phyloP scores from a whole-genome alignment of 37 sponge, comb jelly and placozoan genomes.

The Axinella damicornis region DNA sequence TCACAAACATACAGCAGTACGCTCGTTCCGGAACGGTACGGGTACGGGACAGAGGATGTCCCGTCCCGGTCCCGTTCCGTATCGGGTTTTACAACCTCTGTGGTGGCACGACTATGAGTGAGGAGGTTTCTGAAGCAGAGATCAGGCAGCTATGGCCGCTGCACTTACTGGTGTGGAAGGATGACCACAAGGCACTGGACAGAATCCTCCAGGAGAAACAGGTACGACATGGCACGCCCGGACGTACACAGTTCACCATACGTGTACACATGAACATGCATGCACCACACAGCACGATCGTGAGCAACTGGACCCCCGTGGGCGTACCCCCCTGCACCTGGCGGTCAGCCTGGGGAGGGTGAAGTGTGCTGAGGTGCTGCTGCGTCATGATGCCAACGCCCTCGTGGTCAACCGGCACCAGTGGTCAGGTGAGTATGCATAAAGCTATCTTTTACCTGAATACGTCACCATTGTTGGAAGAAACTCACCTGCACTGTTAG shows the following conservation, averaged over 20 bases:
- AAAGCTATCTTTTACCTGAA: too few species aligned
- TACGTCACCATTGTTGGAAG: too few species aligned
- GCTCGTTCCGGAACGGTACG: too few species aligned
- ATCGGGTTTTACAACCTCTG: too few species aligned
- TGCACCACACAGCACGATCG: slow-evolving; percentile 55
- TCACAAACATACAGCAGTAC: too few species aligned
- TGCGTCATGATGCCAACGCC: slow-evolving; percentile 76
- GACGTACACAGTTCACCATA: background rate
- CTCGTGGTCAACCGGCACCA: slow-evolving; percentile 82
- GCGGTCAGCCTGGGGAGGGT: slow-evolving; percentile 72
- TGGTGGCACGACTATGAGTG: background rate
- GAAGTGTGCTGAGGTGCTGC: slow-evolving; percentile 68
- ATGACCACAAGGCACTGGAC: slow-evolving; percentile 51
- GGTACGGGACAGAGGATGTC: too few species aligned
- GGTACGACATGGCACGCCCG: slow-evolving; percentile 37
- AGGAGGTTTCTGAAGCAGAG: background rate
- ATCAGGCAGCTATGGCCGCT: slow-evolving; percentile 76
- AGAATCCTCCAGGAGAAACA: slow-evolving; percentile 28
- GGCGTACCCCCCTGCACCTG: slow-evolving; percentile 92
- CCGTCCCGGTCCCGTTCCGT: too few species aligned
- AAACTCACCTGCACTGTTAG: too few species aligned
- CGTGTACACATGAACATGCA: background rate
- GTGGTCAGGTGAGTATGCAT: slow-evolving; percentile 64
- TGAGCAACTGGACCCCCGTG: slow-evolving; percentile 85
- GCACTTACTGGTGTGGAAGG: slow-evolving; percentile 86